These are phyloP conservation scores for Rhagium mordax DNA, from an alignment of 2,888 invertebrate genomes.

Conservation along the genomic window DNA sequence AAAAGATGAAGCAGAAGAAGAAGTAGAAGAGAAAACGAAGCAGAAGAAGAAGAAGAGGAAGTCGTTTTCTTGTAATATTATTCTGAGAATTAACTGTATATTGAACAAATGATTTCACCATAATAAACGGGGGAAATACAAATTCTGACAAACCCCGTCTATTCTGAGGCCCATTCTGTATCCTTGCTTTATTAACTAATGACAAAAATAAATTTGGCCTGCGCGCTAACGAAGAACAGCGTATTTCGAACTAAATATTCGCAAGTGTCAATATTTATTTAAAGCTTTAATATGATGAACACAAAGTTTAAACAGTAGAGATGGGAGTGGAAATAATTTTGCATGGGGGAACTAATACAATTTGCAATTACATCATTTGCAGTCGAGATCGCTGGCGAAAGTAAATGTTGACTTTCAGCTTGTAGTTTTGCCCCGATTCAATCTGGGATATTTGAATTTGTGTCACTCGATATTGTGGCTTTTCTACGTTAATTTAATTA, in stretches of 20 bases:
- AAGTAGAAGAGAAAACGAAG: no score
- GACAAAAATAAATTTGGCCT: not conserved
- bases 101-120: no score
- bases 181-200: not conserved
- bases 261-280: not conserved
- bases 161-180: no score
- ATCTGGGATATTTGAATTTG: not conserved
- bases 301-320: not conserved
- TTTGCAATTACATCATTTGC: constrained; percentile 13
- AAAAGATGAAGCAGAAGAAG: no score
- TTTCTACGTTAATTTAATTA: not conserved
- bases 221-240: not conserved
- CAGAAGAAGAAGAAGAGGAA: no score
- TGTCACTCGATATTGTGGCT: not conserved
- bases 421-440: constrained; percentile 2
- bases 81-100: no score
- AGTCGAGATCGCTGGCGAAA: not conserved
- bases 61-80: no score
- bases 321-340: not conserved
- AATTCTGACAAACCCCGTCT: no score
- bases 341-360: not conserved
- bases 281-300: not conserved
- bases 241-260: not conserved
- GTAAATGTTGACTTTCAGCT: constrained; percentile 12
- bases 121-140: no score